Conservation (phyloP, 2,888 invertebrate genomes). For the Drosophila stalkeri region DNA sequence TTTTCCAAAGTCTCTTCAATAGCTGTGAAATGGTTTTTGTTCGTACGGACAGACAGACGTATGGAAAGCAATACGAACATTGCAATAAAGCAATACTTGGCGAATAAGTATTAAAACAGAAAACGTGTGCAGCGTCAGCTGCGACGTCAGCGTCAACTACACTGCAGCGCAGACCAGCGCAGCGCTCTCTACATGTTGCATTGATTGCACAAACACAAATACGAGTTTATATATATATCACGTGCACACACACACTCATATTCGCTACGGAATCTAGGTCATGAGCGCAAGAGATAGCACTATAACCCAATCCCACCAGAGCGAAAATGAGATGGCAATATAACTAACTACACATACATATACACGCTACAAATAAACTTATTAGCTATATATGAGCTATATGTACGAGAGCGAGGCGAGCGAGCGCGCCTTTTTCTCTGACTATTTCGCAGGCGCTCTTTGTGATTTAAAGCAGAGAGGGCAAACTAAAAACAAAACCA, state of each 20-base stretch:
- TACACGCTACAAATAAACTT: constrained; percentile 57
- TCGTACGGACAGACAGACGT: constrained; percentile 7
- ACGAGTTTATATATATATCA: constrained; percentile 59
- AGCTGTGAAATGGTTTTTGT: too few relatives aligned
- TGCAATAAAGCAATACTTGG: background rate
- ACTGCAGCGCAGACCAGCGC: constrained; percentile 23
- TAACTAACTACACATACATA: constrained; percentile 55
- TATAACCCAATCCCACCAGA: constrained; percentile 79
- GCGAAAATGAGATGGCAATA: constrained; percentile 84
- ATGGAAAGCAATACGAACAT: constrained; percentile 9
- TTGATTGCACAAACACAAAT: constrained; percentile 76
- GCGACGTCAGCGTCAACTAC: constrained; percentile 31
- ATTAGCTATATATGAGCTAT: constrained; percentile 14
- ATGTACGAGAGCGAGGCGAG: constrained; percentile 41
- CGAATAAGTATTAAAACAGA: constrained; percentile 30
- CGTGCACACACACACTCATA: constrained; percentile 73
- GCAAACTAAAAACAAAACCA: constrained; percentile 35
- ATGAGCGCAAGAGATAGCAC: constrained; percentile 85
- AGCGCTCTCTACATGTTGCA: constrained; percentile 83
- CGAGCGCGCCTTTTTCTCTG: constrained; percentile 16
- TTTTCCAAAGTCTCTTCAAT: too few relatives aligned
- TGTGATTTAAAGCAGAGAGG: constrained; percentile 25
- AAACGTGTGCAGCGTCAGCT: constrained; percentile 35
- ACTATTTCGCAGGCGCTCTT: constrained; percentile 2
- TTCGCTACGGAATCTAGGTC: constrained; percentile 84